Percentiles rank a stretch among this genome's conserved stretches.
These are phyloP conservation scores for Stegodyphus mimosarum DNA, from an alignment of 1,140 invertebrate species.

Conservation along the genomic window DNA sequence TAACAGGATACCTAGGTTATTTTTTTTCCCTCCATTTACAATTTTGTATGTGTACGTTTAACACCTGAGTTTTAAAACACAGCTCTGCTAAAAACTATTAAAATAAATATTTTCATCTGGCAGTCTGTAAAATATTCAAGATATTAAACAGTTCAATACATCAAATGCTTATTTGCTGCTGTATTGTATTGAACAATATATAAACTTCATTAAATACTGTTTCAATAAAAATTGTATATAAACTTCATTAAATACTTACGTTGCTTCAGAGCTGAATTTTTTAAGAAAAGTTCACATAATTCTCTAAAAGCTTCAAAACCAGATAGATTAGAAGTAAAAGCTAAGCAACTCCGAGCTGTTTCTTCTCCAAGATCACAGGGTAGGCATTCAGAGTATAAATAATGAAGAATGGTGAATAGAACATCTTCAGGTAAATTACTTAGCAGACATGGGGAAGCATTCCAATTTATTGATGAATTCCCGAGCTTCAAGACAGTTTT, in stretches of 20 bases:
- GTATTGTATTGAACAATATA: no score
- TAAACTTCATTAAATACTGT: no score
- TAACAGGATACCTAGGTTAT: no score
- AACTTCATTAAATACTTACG: conserved; percentile 69
- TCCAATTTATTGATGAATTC: conserved; percentile 73
- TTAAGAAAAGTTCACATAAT: conserved; percentile 74
- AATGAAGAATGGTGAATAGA: conserved; percentile 74
- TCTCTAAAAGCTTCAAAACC: conserved; percentile 72
- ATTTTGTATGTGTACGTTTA: no score
- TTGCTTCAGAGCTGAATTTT: conserved; percentile 75
- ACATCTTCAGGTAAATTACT: conserved; percentile 73
- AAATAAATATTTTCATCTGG: no score
- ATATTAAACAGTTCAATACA: no score
- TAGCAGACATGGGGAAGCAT: conserved; percentile 67
- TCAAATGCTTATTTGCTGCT: no score
- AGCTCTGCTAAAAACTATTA: no score
- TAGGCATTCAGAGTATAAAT: conserved; percentile 76
- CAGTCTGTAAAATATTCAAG: no score
- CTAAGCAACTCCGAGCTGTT: conserved; percentile 72
- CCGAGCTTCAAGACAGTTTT: conserved; percentile 73
- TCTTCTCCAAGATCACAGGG: conserved; percentile 72
- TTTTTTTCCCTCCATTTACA: no score
- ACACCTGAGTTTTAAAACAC: no score
- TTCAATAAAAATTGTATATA: no score
- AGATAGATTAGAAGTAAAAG: conserved; percentile 69